Evolutionary conservation across 2,888 invertebrate genomes (phyloP).

Genomic region (Drosophila stalkeri): DNA sequence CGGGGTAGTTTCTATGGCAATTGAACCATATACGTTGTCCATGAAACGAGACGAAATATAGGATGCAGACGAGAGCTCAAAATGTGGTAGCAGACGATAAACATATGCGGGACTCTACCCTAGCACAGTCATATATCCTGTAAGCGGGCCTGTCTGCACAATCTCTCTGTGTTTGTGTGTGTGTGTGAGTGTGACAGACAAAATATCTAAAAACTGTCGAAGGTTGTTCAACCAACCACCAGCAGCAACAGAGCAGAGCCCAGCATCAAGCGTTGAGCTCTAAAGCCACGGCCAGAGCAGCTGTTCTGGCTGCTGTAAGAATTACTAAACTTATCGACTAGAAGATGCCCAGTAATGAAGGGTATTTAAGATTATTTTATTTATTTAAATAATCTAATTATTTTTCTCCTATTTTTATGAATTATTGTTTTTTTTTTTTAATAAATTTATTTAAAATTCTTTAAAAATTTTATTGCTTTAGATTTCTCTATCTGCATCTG

Average conservation of each 20-base stretch:
- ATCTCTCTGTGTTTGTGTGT: slow-evolving; percentile 19
- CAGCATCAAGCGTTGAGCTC: slow-evolving; percentile 45
- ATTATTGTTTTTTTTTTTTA: too few relatives aligned
- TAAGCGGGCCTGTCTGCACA: slow-evolving; percentile 52
- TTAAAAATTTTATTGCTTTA: too few relatives aligned
- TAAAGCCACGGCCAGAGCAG: slow-evolving; percentile 58
- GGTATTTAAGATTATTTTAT: too few relatives aligned
- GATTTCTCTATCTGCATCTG: too few relatives aligned
- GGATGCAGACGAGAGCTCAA: slow-evolving; percentile 31
- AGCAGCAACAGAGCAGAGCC: slow-evolving; percentile 20
- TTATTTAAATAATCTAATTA: too few relatives aligned
- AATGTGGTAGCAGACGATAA: slow-evolving; percentile 57
- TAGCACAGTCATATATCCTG: slow-evolving; percentile 56
- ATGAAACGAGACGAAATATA: slow-evolving; percentile 24
- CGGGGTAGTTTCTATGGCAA: slow-evolving; percentile 53
- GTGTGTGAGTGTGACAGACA: slow-evolving; percentile 55
- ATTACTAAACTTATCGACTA: neutral
- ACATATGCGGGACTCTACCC: slow-evolving; percentile 69
- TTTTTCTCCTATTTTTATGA: too few relatives aligned
- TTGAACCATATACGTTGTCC: slow-evolving; percentile 36
- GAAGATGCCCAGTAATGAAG: neutral
- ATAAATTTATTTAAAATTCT: too few relatives aligned
- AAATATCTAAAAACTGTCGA: slow-evolving; percentile 74
- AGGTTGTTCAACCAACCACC: slow-evolving; percentile 75
- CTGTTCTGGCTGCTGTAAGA: slow-evolving; percentile 56